Evolutionary conservation across 2,888 invertebrate genomes (phyloP).

Genomic region (Amblyteles armatorius): DNA sequence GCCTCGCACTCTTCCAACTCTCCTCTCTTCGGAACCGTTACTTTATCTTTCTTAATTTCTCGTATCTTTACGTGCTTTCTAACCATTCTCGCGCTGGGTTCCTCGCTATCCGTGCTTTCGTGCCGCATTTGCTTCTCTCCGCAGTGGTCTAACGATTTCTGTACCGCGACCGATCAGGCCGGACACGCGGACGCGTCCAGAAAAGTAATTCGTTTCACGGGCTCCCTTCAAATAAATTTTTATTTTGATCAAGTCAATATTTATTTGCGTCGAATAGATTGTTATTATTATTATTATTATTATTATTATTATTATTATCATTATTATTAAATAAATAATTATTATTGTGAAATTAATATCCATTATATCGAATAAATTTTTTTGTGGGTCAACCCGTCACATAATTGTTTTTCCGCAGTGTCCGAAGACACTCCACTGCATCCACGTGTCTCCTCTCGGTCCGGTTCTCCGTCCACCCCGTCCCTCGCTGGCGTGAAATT

Average conservation of each 20-base stretch:
- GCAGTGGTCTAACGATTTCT: constrained; percentile 28
- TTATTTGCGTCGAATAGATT: too few species aligned
- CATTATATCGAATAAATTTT: not conserved
- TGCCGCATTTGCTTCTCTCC: constrained; percentile 32
- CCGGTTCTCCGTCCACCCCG: not conserved
- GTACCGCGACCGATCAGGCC: not conserved
- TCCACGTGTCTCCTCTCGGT: not conserved
- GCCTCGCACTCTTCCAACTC: constrained; percentile 10
- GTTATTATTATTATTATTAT: too few species aligned
- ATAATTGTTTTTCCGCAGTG: not conserved
- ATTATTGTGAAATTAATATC: not conserved
- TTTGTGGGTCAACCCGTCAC: not conserved
- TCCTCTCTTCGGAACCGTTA: constrained; percentile 1
- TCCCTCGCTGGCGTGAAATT: not conserved
- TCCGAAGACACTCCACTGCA: not conserved
- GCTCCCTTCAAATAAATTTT: too few species aligned
- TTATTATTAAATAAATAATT: too few species aligned
- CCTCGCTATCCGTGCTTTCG: constrained; percentile 53
- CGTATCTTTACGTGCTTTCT: constrained; percentile 54
- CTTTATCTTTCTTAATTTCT: constrained; percentile 42
- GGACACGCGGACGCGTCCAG: not conserved
- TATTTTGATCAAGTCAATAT: too few species aligned
- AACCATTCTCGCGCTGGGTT: constrained; percentile 50
- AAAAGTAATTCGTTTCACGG: not conserved
- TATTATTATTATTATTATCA: not conserved